Evolutionary conservation across 2,888 invertebrate species (phyloP), one percentile per base, ranked within the genome.

Genomic region (Thereva nobilitata): DNA sequence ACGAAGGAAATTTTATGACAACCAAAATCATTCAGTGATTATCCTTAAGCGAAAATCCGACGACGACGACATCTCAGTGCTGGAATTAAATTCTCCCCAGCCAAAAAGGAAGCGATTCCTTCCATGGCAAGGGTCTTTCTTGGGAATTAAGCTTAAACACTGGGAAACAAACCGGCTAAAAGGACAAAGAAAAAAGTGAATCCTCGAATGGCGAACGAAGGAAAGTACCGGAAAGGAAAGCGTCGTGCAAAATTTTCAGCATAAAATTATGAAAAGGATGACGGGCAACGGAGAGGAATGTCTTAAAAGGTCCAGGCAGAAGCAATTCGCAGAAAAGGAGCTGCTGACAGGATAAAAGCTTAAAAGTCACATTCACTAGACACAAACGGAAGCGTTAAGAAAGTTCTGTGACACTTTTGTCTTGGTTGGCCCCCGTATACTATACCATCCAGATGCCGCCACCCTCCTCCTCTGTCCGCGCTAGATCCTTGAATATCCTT

Each of bases 301-400:
- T 23, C 41, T 61, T 50, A 41, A 61, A 50, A 61, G 41, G 50
- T 61, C 50, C 50, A 50, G 42, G 41, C 23, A 23, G 23, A 23
- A 23, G 50, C 50, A 50, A 61, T 50, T 61, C 41, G 50, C 41
- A 50, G 34, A 38, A 50, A 50, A 61, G 50, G 50, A 50, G 38
- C 50, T 50, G 57, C 61, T 61, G 61, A 59, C 57, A 57, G 40
- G n/a, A 40, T 10, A 12, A 40, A 23, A 61, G 40, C 61, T 61
- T 23, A 61, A 50, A 61, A 50, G 49, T 47, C 47, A 41, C 41
- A 42, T 49, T 40, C 50, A 37, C 50, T 61, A 40, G 8, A 50
- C 45, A 42, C 45, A 42, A 61, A 50, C 50, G 41, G 40, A 50
- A 61, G n/a, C 50, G 34, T 35, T 41, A 50, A 50, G 41, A 50